Conservation (phyloP, 1,140 invertebrate species). For the Lysiphlebus fabarum region DNA sequence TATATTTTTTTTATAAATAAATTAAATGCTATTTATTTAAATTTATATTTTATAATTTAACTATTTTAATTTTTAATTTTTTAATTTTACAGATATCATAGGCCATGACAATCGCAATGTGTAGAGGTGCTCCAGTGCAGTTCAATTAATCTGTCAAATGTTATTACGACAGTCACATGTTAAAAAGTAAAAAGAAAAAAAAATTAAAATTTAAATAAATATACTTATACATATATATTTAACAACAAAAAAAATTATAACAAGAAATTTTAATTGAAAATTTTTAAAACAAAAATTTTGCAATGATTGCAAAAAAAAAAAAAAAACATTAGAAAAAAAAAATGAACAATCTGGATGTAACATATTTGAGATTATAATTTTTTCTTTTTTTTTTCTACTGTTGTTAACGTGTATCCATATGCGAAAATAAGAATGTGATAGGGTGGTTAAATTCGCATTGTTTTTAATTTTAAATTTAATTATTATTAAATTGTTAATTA, state of each 20-base stretch:
- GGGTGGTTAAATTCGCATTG: slow-evolving; percentile 5
- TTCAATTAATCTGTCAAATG: slow-evolving; percentile 45
- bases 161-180: slow-evolving; percentile 27
- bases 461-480: slow-evolving; percentile 4
- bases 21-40: neutral
- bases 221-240: too few species aligned
- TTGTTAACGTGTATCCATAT: slow-evolving; percentile 6
- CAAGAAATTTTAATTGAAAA: too few species aligned
- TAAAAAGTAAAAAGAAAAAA: neutral
- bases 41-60: neutral
- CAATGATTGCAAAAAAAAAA: too few species aligned
- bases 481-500: neutral
- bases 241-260: too few species aligned
- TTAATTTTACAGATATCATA: slow-evolving; percentile 64
- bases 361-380: too few species aligned
- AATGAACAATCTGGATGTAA: too few species aligned
- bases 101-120: slow-evolving; percentile 74
- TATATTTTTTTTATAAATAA: neutral
- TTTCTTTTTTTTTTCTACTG: neutral
- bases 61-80: slow-evolving; percentile 17
- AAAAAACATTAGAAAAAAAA: too few species aligned
- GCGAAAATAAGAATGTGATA: slow-evolving; percentile 12
- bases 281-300: neutral
- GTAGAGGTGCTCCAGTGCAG: slow-evolving; percentile 53
- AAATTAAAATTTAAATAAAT: neutral